phyloP scores from a whole-genome alignment of 2,888 invertebrate genomes.

The Cosmorhoe ocellata region DNA sequence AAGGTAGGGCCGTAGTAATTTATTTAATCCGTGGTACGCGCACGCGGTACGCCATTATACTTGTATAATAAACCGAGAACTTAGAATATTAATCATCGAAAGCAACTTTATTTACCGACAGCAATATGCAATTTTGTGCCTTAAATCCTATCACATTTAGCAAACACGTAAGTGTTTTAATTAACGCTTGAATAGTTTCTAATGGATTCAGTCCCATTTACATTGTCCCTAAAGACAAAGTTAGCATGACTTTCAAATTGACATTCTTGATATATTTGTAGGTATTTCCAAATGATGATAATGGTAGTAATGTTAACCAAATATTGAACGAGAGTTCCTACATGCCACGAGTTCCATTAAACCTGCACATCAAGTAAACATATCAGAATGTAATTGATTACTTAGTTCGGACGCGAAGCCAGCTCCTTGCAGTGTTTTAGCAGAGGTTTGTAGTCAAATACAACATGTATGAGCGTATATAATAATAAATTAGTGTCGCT shows the following conservation, averaged over 20 bases:
- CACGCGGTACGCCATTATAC: too few species aligned
- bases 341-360: slow-evolving; percentile 5
- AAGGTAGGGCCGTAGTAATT: too few species aligned
- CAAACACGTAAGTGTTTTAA: slow-evolving; percentile 29
- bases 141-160: slow-evolving; percentile 33
- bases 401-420: slow-evolving; percentile 3
- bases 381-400: slow-evolving; percentile 15
- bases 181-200: slow-evolving; percentile 11
- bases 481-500: too few species aligned
- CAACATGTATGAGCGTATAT: too few species aligned
- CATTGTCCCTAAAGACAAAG: too few species aligned
- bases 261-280: too few species aligned
- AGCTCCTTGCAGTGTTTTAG: background rate
- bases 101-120: slow-evolving; percentile 26
- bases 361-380: slow-evolving; percentile 12
- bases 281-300: background rate
- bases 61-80: too few species aligned
- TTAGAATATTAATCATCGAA: slow-evolving; percentile 9
- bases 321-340: background rate
- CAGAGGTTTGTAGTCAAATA: too few species aligned
- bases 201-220: too few species aligned
- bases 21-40: too few species aligned
- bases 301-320: background rate
- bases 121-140: slow-evolving; percentile 30
- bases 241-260: too few species aligned